Base-by-base conservation (phyloP, 1,140 invertebrate genomes). In the Drosophila nigromelanica region DNA sequence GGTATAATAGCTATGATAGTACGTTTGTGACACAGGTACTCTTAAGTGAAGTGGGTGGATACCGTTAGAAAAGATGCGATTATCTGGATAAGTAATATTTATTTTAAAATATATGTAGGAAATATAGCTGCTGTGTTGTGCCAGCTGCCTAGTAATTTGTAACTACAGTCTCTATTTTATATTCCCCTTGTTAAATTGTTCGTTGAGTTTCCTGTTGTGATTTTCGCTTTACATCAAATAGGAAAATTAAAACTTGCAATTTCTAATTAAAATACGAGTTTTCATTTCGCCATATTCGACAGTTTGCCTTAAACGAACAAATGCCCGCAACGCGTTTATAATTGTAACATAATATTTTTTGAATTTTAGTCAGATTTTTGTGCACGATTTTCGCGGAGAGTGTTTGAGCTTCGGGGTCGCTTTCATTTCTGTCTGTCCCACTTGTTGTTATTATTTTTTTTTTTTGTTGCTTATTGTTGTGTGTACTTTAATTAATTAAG, bases 401-500 rank as follows among this genome's bases (percentile, higher is more conserved):
- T 45, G 55, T 58, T 18, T 33, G 14, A n/a, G 14, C 10, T 40
- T 39, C 50, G 48, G 30, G n/a, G 18, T 37, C 39, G 58, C 35
- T 45, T 15, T 39, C 5, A 24, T 30, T 14, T 56, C 30, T 24
- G 48, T 45, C 48, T 63, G 37, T 76, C 63, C 43, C 54, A 37
- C n/a, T 15, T 35, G 52, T 33, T 47, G 40, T 47, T 52, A 14
- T 33, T 21, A 14, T 4, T 12, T 52, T 11, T 33, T 37, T 4
- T 42, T 42, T 33, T 48, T 56, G 45, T 37, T 64, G 47, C 24
- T 55, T 67, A 67, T 82, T 89, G 83, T 73, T 82, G 76, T 74
- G 72, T 89, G 76, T 89, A 71, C 71, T 87, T 87, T 87, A 89
- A 87, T 89, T 87, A 89, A 87, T 89, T 87, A 87, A 87, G 83